phyloP scores from a whole-genome alignment of 2,888 invertebrate species.

The Patella caerulea region DNA sequence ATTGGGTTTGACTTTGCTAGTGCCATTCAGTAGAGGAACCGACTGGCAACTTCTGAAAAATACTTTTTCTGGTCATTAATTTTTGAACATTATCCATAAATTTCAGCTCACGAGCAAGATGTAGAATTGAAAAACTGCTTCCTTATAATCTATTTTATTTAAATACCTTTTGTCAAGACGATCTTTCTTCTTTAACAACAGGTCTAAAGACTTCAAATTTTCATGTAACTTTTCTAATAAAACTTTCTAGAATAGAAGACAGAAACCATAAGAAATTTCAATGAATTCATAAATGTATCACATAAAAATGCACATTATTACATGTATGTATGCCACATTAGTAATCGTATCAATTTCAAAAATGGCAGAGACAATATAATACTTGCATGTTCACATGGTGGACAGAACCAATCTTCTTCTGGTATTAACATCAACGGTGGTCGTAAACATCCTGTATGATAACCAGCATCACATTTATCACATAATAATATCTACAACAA shows the following conservation, averaged over 20 bases:
- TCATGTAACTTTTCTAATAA: conserved; percentile 83
- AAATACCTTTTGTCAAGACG: conserved; percentile 80
- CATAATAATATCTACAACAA: conserved; percentile 86
- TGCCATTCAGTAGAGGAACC: too few species aligned
- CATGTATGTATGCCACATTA: not conserved
- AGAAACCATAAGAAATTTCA: not conserved
- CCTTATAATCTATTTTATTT: not conserved
- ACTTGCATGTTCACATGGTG: conserved; percentile 94
- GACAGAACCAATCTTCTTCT: conserved; percentile 98
- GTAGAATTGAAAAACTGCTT: too few species aligned
- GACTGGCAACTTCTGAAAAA: too few species aligned
- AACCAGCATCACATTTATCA: conserved; percentile 94
- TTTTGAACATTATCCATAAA: too few species aligned
- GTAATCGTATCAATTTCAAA: not conserved
- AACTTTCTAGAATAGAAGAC: conserved; percentile 51
- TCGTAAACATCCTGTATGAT: conserved; percentile 95
- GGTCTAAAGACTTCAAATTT: conserved; percentile 76
- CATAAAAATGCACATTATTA: too few species aligned
- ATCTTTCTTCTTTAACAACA: conserved; percentile 73
- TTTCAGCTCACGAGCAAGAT: too few species aligned
- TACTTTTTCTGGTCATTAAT: too few species aligned
- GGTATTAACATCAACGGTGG: conserved; percentile 94
- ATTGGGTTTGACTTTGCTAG: too few species aligned
- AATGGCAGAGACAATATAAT: not conserved
- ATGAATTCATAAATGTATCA: not conserved